These are phyloP conservation scores for Nyctereutes procyonoides DNA, from an alignment of 2,113 vertebrate species.

Conservation along the genomic window DNA sequence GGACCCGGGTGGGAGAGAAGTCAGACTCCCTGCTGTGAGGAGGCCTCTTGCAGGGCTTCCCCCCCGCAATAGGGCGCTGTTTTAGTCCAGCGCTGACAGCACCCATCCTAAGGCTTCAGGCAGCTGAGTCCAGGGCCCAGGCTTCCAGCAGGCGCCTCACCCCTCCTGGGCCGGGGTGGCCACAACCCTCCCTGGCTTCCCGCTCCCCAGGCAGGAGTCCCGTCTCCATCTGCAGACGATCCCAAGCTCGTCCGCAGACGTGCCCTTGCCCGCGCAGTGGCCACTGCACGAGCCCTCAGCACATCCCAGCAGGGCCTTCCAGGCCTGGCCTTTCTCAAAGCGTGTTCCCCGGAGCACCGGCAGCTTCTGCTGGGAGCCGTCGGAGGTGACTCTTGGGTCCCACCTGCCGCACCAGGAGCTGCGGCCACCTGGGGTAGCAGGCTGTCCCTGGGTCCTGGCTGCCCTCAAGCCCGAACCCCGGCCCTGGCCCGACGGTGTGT, in stretches of 20 bases:
- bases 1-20: background rate
- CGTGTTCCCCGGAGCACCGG: background rate
- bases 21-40: background rate
- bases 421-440: too few species aligned
- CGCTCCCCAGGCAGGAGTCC: background rate
- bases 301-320: too few species aligned
- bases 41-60: background rate
- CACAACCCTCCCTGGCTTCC: background rate
- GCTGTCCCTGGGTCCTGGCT: background rate
- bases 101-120: background rate
- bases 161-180: too few species aligned
- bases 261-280: too few species aligned
- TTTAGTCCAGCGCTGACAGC: too few species aligned
- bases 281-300: too few species aligned
- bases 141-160: background rate
- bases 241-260: background rate
- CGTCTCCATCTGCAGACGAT: background rate
- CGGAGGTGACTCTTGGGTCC: rapidly evolving
- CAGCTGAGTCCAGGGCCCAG: too few species aligned
- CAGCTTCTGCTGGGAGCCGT: background rate
- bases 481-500: background rate
- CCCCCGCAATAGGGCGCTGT: background rate
- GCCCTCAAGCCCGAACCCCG: background rate
- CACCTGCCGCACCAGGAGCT: background rate
- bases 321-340: background rate